Base-by-base conservation (phyloP, 35 echinoderm and acorn worm species). In the Acanthaster planci region DNA sequence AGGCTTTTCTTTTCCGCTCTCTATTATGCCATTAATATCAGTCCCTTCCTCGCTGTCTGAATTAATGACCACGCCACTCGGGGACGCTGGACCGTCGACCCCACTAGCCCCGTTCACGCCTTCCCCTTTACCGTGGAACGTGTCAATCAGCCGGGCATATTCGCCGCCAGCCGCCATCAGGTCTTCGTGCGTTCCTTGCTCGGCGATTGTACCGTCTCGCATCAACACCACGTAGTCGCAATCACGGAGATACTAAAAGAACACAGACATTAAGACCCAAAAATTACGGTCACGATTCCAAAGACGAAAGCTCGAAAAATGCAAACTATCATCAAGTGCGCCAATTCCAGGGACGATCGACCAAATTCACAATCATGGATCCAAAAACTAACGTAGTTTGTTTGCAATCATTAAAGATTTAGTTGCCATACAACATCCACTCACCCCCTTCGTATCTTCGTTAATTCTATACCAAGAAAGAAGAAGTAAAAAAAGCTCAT, bases 191-290 rank as follows among this genome's bases (percentile, higher is more conserved):
- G 89, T 59, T n/a, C 93, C 93, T 35, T 91, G 17, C 37, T 86
- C 93, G 12, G 29, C 51, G 34, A 96, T 92, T 42, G 54, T 52
- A 50, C 93, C 93, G 27, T 77, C 53, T 72, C 87, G 87, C 85
- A 96, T 85, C 47, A 92, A 55, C 29, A 88, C 37, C 34, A 96
- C 82, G 14, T 85, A 77, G 77, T 96, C 86, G 68, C 93, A 96
- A 21, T 96, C 59, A 58, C 87, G 77, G n/a, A 96, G 80, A 40
- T 92, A 96, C 93, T 96, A 40, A 27, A 52, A 47, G 16, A 1
- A 58, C 26, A 32, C 5, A 84, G 38, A 77, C 77, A 79, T 40
- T 38, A 83, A n/a, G n/a, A n/a, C n/a, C n/a, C n/a, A n/a, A n/a
- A n/a, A n/a, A n/a, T n/a, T n/a, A n/a, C n/a, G n/a, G n/a, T n/a